Evolutionary conservation across 2,113 vertebrate genomes (phyloP), one percentile per base, ranked within the genome.

Genomic region (Fregetta grallaria): DNA sequence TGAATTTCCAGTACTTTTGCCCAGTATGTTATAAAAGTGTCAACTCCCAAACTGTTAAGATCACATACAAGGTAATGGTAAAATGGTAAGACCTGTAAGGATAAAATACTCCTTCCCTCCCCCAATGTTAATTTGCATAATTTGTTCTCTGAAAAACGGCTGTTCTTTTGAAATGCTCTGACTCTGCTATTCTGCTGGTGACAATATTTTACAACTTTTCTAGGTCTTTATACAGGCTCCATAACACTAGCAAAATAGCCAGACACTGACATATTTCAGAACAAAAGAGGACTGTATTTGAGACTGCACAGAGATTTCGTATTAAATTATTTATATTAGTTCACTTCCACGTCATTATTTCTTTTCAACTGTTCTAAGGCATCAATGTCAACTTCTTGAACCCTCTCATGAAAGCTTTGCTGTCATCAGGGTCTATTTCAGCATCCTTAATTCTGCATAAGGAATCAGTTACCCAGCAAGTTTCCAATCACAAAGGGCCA

Each of bases 291-390:
- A 76, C 80, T 96, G 66, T 80, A 89, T 87, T 79, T 91, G 93
- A 90, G 92, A 49, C 71, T 86, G 66, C 81, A 95, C 42, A 95
- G 78, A 73, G 62, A 97, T 90, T 96, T 88, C 70, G 73, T 97
- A 91, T 96, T 96, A 96, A 97, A 96, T 97, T 97, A 98, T 96
- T 96, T 96, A 94, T 92, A 97, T 95, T 84, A 95, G 95, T 96
- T 98, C 93, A 81, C 86, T 97, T 89, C 95, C 67, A 91, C 42
- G 36, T 94, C 63, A 91, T 87, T 92, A 96, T 93, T 95, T 97
- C 83, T 88, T 97, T 95, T 88, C 72, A 96, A 90, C 77, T 80
- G 75, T 83, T 95, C 94, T 61, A 96, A 96, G 71, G 76, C 80
- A 96, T 96, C 94, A 92, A 5, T 94, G 96, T 93, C 87, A 97